Evolutionary conservation across 2,888 invertebrate species (phyloP).

Genomic region (Bimastos eiseni): DNA sequence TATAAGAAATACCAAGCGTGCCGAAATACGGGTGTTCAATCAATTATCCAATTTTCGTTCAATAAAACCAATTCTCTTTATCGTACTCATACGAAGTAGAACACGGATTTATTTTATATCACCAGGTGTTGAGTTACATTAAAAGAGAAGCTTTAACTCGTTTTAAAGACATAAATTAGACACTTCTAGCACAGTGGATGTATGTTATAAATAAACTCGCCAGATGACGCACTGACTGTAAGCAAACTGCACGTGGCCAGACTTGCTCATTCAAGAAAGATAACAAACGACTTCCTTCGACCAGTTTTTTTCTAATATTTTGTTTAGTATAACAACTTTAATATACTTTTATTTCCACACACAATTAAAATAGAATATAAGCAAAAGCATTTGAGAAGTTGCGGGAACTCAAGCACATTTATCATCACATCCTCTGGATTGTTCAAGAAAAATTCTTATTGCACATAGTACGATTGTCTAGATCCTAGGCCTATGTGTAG

Average conservation of each 20-base stretch:
- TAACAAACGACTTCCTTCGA: background rate
- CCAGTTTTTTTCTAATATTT: too few species aligned
- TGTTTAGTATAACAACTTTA: background rate
- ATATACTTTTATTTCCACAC: background rate
- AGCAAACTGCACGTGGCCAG: too few species aligned
- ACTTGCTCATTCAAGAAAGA: too few species aligned
- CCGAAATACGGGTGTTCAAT: background rate
- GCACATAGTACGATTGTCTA: background rate
- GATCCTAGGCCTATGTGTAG: background rate
- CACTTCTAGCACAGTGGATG: too few species aligned
- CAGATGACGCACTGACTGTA: background rate
- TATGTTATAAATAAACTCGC: background rate
- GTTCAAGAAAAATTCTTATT: background rate
- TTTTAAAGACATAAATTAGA: too few species aligned
- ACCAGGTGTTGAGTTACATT: too few species aligned
- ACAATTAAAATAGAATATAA: background rate
- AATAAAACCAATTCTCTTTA: background rate
- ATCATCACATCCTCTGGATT: background rate
- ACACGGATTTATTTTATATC: background rate
- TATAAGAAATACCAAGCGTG: background rate
- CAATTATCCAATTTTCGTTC: too few species aligned
- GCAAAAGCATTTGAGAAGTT: background rate
- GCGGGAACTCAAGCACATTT: background rate
- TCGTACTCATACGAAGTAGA: background rate
- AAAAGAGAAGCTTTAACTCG: too few species aligned